Conservation (phyloP, 2,797 vertebrate species). For the Parauchenoglanis ngamensis region DNA sequence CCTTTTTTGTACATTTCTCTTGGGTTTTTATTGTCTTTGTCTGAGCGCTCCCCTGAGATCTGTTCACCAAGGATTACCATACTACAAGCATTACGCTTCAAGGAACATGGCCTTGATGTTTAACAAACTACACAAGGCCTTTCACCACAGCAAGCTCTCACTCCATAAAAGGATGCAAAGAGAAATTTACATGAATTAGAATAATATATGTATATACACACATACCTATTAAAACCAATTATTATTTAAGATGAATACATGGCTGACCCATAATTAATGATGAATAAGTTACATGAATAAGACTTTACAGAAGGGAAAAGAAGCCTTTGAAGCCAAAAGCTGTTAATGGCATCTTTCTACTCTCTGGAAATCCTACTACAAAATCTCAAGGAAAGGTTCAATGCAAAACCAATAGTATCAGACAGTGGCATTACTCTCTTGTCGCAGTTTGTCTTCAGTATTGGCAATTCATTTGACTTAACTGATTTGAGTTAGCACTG, state of each 20-base stretch:
- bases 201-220: too few relatives aligned
- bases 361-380: conserved; percentile 14
- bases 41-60: not conserved
- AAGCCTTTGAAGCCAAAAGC: conserved; percentile 30
- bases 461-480: conserved; percentile 71
- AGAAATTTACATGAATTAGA: not conserved
- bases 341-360: not conserved
- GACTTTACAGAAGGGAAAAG: not conserved
- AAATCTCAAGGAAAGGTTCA: conserved; percentile 42
- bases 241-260: not conserved
- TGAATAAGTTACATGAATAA: not conserved
- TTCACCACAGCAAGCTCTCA: not conserved
- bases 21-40: not conserved
- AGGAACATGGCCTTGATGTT: not conserved
- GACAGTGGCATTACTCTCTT: conserved; percentile 60
- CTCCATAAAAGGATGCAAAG: not conserved
- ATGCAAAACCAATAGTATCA: conserved; percentile 52
- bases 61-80: not conserved
- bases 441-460: conserved; percentile 61
- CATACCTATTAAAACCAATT: not conserved
- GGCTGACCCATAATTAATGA: not conserved
- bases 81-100: not conserved
- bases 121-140: too few relatives aligned
- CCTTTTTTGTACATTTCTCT: not conserved
- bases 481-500: conserved; percentile 72